Base-by-base conservation (phyloP, 92 coral and sea anemone species). In the Siderastrea radians region DNA sequence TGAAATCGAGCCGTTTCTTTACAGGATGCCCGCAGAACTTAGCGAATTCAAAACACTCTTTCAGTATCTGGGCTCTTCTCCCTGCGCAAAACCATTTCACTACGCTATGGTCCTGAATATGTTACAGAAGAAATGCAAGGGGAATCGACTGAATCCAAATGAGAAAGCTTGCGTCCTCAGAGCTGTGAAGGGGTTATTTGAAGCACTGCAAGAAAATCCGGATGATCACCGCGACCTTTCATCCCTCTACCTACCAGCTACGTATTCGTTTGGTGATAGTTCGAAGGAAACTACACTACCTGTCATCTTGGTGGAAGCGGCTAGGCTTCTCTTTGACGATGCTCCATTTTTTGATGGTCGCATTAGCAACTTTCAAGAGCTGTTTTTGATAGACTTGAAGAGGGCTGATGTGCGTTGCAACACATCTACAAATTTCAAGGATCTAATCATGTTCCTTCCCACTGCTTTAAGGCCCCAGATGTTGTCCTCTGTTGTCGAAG, bases 301-400 rank as follows among this genome's bases (percentile, higher is more conserved):
- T 13, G 89, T 91, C n/a, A 72, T 87, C 38, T 59, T 94, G 53
- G 38, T 43, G 78, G 82, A 64, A 69, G 88, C 98, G 1, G 68
- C 86, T 2, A 86, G 81, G 12, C 72, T 92, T 43, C 49, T 94
- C 9, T 92, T 79, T 75, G 84, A 90, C 26, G 93, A 94, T 69
- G 94, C 95, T 0, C 95, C 98, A 0, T 83, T 84, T 48, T 92
- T 90, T 75, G 84, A 86, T 47, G 92, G 71, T n/a, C 91, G 98
- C 3, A 44, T 94, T 44, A 8, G 45, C 1, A 51, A 53, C 47
- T 75, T 94, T 38, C 64, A 76, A 0, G 58, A 51, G 3, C 58
- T 85, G 12, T 49, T 87, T 74, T 68, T 92, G 7, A 87, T 90
- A 3, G 91, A 93, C 19, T 85, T 87, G 0, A 13, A 9, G 54